phyloP scores from a whole-genome alignment of 2,888 invertebrate species.

The Acanthopleura granulata region DNA sequence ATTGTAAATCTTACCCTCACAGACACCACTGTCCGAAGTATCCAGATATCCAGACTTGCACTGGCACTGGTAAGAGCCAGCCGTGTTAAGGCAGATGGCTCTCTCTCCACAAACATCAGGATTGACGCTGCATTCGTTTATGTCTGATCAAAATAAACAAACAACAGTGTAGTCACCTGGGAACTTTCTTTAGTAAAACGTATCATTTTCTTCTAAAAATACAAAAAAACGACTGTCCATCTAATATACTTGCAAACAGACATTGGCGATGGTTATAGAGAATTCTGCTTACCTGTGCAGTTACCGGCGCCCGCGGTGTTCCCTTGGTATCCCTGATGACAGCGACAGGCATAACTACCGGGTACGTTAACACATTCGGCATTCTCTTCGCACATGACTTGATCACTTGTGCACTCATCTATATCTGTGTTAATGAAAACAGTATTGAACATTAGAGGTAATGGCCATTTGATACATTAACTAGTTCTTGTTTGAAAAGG shows the following conservation, averaged over 20 bases:
- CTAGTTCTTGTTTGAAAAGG: too few relatives aligned
- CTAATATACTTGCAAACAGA: too few relatives aligned
- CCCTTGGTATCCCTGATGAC: background rate
- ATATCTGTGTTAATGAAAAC: conserved; percentile 1
- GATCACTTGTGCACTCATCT: background rate
- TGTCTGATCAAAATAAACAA: background rate
- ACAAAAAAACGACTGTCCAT: too few relatives aligned
- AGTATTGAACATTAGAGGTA: too few relatives aligned
- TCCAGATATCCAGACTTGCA: background rate
- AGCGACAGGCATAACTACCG: background rate
- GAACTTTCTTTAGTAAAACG: too few relatives aligned
- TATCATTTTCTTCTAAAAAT: too few relatives aligned
- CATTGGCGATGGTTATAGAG: too few relatives aligned
- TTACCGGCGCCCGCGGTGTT: background rate
- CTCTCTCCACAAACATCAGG: background rate
- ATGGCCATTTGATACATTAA: too few relatives aligned
- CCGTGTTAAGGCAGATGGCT: background rate
- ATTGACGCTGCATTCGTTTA: background rate
- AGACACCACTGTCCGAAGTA: background rate
- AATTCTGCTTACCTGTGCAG: background rate
- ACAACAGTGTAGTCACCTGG: background rate
- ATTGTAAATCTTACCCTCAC: background rate
- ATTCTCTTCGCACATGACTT: background rate
- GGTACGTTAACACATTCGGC: background rate
- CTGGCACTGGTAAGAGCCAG: background rate